Conservation (phyloP, 2,797 vertebrate species). For the Staurois parvus region DNA sequence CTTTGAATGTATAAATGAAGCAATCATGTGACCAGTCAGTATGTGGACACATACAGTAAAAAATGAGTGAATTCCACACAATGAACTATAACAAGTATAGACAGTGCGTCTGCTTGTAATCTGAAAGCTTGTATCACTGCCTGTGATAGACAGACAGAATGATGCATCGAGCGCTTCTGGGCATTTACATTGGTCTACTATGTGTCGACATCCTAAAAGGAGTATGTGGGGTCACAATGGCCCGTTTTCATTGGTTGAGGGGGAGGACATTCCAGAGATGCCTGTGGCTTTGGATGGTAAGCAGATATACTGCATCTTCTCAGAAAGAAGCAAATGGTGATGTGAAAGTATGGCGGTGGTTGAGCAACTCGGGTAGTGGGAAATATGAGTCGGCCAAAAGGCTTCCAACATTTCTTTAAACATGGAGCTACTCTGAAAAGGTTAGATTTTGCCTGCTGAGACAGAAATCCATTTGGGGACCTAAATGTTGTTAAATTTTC, state of each 20-base stretch:
- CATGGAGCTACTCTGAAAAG: not conserved
- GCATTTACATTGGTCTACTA: not conserved
- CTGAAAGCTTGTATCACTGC: conserved; percentile 3
- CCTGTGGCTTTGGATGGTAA: conserved; percentile 45
- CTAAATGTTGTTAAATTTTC: too few species aligned
- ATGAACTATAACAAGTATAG: conserved; percentile 14
- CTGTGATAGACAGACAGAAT: not conserved
- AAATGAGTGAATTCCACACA: conserved; percentile 13
- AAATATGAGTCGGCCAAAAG: not conserved
- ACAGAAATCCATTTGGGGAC: too few species aligned
- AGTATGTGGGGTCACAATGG: conserved; percentile 35
- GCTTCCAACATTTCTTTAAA: not conserved
- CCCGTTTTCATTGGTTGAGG: conserved; percentile 42
- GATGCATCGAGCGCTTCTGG: conserved; percentile 13
- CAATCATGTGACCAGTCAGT: conserved; percentile 43
- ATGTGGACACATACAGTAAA: conserved; percentile 16
- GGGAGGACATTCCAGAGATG: conserved; percentile 55
- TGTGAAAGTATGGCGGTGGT: not conserved
- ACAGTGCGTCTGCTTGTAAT: conserved; percentile 14
- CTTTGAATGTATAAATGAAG: conserved; percentile 30
- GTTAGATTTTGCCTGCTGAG: not conserved
- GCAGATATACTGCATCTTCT: conserved; percentile 27
- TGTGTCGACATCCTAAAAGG: not conserved
- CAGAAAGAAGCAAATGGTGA: conserved; percentile 23
- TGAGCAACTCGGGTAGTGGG: not conserved